Conservation (phyloP, 2,888 invertebrate genomes). For the Eupithecia inturbata region DNA sequence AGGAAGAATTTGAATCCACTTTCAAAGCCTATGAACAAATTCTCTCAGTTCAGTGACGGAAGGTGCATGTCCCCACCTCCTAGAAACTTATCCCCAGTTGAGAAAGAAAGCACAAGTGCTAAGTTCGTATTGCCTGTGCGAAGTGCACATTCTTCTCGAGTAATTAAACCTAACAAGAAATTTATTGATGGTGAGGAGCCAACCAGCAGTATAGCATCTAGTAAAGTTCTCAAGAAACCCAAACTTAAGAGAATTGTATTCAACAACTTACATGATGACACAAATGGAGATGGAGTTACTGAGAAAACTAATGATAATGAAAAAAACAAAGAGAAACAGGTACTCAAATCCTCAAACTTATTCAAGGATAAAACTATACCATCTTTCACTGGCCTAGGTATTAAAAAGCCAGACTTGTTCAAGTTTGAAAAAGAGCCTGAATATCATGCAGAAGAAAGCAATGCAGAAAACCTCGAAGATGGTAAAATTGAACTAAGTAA, state of each 20-base stretch:
- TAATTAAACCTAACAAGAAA: conserved; percentile 94
- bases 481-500: conserved; percentile 66
- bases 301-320: conserved; percentile 66
- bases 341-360: conserved; percentile 65
- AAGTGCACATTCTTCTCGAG: conserved; percentile 93
- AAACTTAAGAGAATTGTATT: conserved; percentile 78
- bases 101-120: conserved; percentile 67
- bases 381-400: conserved; percentile 69
- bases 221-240: conserved; percentile 80
- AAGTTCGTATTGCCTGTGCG: conserved; percentile 91
- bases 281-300: conserved; percentile 64
- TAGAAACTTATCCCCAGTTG: conserved; percentile 70
- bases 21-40: conserved; percentile 78
- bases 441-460: conserved; percentile 72
- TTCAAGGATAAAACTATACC: conserved; percentile 78
- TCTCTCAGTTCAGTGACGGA: conserved; percentile 75
- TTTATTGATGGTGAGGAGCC: conserved; percentile 88
- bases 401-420: conserved; percentile 72
- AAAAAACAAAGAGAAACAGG: conserved; percentile 65
- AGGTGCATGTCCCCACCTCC: conserved; percentile 80
- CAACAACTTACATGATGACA: conserved; percentile 73
- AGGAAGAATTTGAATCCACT: conserved; percentile 78
- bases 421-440: conserved; percentile 75
- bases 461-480: conserved; percentile 68
- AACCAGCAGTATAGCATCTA: conserved; percentile 59